Conservation (phyloP, 2,888 invertebrate species). For the Meiosimyza platycephala region DNA sequence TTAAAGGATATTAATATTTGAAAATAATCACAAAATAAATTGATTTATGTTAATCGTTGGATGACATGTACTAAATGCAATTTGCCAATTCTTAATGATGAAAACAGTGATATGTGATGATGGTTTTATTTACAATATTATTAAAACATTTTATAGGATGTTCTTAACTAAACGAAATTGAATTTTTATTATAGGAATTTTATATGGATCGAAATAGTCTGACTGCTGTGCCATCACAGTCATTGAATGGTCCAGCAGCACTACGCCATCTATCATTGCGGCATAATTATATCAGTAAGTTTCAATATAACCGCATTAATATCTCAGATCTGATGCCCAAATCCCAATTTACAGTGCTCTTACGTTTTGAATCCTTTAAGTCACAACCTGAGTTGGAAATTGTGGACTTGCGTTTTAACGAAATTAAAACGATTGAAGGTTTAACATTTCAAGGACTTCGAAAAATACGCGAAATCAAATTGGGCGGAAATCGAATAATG, state of each 20-base stretch:
- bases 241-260: constrained; percentile 83
- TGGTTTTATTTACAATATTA: no score
- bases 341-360: constrained; percentile 69
- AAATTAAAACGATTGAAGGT: constrained; percentile 80
- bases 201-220: constrained; percentile 85
- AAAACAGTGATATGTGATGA: no score
- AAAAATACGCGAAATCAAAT: constrained; percentile 76
- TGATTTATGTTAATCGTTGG: no score
- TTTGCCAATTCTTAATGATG: no score
- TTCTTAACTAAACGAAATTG: no score
- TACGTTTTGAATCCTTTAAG: constrained; percentile 77
- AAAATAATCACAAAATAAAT: no score
- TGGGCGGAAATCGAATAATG: constrained; percentile 82
- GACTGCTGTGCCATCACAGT: constrained; percentile 78
- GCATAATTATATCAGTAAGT: constrained; percentile 84
- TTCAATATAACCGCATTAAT: background rate
- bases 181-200: constrained; percentile 73
- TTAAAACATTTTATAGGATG: no score
- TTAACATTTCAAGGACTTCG: constrained; percentile 78
- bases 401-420: constrained; percentile 84
- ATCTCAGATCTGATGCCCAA: background rate
- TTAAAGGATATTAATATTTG: no score
- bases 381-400: constrained; percentile 78
- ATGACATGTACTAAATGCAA: no score
- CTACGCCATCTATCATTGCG: constrained; percentile 79